A percentile compares a stretch with the other conserved stretches of the same genome.
Evolutionary conservation across 2,113 vertebrate genomes (phyloP).

Genomic region (Ariopsis seemanni): DNA sequence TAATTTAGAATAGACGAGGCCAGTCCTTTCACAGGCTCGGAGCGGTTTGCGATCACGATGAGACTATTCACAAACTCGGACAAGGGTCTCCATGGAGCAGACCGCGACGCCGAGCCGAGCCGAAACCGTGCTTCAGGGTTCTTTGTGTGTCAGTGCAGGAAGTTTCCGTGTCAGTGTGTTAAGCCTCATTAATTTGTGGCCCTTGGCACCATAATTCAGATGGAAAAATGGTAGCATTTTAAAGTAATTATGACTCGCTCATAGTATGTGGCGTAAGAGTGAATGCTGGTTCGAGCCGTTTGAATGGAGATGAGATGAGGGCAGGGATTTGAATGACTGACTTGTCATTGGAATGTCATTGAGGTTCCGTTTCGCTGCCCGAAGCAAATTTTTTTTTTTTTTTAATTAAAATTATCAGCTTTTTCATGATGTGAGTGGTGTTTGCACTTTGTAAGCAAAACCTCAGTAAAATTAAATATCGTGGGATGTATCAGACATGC

Average conservation of each 20-base stretch:
- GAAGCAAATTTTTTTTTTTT: neutral
- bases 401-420: too few species aligned
- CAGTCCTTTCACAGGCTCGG: neutral
- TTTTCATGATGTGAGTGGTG: too few species aligned
- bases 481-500: too few species aligned
- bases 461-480: too few species aligned
- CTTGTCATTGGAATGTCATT: slow-evolving; percentile 26
- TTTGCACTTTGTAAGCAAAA: too few species aligned
- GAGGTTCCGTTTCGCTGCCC: neutral
- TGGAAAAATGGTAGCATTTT: neutral
- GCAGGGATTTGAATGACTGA: neutral
- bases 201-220: neutral
- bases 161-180: neutral
- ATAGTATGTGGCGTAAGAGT: neutral
- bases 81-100: neutral
- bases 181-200: neutral
- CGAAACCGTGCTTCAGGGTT: neutral
- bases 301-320: neutral
- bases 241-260: neutral
- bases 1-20: neutral
- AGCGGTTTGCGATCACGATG: neutral
- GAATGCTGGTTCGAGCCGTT: neutral
- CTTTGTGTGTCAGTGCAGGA: neutral
- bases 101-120: neutral
- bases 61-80: neutral